phyloP scores from a whole-genome alignment of 1,140 invertebrate genomes.

The Steinernema khuongi region DNA sequence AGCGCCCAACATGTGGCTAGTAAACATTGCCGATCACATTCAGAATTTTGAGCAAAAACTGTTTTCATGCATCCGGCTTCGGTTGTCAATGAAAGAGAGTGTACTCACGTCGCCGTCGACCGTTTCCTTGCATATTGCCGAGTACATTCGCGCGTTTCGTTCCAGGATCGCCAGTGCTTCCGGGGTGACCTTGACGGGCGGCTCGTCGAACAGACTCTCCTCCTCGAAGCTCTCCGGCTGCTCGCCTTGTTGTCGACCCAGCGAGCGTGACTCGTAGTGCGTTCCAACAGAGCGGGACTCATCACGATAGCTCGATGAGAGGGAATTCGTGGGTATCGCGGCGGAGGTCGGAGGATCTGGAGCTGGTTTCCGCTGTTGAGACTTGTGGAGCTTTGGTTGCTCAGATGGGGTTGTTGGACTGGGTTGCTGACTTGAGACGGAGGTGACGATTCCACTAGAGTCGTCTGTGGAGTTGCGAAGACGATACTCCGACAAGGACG shows the following conservation, averaged over 20 bases:
- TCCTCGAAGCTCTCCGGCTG: background rate
- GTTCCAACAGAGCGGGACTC: background rate
- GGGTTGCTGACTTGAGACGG: background rate
- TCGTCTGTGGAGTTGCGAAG: background rate
- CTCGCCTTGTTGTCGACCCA: background rate
- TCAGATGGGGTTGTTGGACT: background rate
- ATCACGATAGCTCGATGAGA: background rate
- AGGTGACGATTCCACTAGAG: conserved; percentile 8
- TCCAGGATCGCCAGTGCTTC: conserved; percentile 1
- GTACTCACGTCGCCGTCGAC: background rate
- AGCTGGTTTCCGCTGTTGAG: background rate
- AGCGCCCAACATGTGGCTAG: background rate
- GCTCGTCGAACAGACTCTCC: conserved; percentile 2
- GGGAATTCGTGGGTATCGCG: background rate
- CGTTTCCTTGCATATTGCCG: background rate
- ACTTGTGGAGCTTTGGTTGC: background rate
- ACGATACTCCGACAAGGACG: background rate
- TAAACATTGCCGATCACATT: background rate
- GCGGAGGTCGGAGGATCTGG: background rate
- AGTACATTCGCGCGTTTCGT: conserved; percentile 5
- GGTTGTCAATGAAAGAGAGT: background rate
- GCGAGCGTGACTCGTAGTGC: conserved; percentile 9
- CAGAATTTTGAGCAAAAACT: background rate
- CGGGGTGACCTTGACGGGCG: conserved; percentile 1
- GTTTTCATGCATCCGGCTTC: too few relatives aligned